Percentiles rank a stretch among this genome's conserved stretches.
These are phyloP conservation scores for Flexamia atlantica DNA, from an alignment of 2,888 invertebrate species.

Conservation along the genomic window DNA sequence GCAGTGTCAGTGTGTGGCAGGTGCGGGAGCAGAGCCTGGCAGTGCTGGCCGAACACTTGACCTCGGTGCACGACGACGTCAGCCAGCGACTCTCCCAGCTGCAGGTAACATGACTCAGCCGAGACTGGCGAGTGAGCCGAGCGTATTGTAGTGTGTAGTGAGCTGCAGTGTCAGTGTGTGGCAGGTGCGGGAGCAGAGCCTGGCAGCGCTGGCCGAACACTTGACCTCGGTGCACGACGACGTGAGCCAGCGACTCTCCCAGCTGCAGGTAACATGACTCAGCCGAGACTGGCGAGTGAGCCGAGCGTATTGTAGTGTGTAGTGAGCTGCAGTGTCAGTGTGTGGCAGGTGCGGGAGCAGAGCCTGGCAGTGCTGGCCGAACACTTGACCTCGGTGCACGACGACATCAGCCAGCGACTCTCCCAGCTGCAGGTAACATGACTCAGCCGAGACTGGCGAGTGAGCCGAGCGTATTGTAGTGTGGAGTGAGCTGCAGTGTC, in stretches of 20 bases:
- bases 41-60: conserved; percentile 39
- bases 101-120: conserved; percentile 34
- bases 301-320: neutral
- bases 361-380: conserved; percentile 37
- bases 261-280: conserved; percentile 55
- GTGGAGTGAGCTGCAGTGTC: neutral
- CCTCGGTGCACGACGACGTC: conserved; percentile 35
- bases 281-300: too few species aligned
- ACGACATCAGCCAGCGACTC: conserved; percentile 44
- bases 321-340: neutral
- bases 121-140: too few species aligned
- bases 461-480: neutral
- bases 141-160: neutral
- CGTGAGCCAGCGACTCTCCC: conserved; percentile 37
- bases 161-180: neutral
- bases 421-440: conserved; percentile 54
- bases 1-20: neutral
- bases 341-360: conserved; percentile 30
- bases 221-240: conserved; percentile 35
- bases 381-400: conserved; percentile 25
- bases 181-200: conserved; percentile 33
- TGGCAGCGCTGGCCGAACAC: conserved; percentile 41
- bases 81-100: conserved; percentile 50
- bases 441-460: too few species aligned
- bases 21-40: conserved; percentile 36